Conservation (phyloP, 2,888 invertebrate species). For the Ormyrus rosae region DNA sequence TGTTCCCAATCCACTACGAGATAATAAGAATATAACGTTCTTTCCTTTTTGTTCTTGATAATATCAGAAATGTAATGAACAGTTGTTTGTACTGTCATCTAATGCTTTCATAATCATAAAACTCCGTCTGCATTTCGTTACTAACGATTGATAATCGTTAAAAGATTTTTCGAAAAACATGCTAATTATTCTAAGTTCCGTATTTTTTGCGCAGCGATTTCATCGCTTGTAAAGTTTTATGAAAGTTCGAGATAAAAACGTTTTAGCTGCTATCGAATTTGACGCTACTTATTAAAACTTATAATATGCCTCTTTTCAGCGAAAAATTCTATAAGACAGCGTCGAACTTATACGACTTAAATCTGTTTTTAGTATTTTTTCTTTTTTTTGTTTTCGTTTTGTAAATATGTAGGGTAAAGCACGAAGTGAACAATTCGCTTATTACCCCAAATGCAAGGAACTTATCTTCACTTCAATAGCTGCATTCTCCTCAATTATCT, state of each 20-base stretch:
- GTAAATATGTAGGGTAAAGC: slow-evolving; percentile 33
- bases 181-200: neutral
- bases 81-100: slow-evolving; percentile 24
- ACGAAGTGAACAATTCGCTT: slow-evolving; percentile 21
- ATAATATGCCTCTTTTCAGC: slow-evolving; percentile 30
- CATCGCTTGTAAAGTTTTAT: neutral
- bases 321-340: slow-evolving; percentile 45
- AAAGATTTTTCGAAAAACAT: slow-evolving; percentile 9
- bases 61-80: slow-evolving; percentile 15
- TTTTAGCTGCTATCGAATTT: slow-evolving; percentile 32
- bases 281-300: slow-evolving; percentile 26
- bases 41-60: slow-evolving; percentile 31
- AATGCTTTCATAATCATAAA: slow-evolving; percentile 33
- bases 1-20: slow-evolving; percentile 35
- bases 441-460: slow-evolving; percentile 45
- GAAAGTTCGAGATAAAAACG: slow-evolving; percentile 20
- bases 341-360: slow-evolving; percentile 26
- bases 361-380: slow-evolving; percentile 33
- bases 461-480: slow-evolving; percentile 32
- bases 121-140: slow-evolving; percentile 8
- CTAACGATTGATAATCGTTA: slow-evolving; percentile 13
- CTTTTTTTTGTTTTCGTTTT: slow-evolving; percentile 12
- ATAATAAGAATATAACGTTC: slow-evolving; percentile 15
- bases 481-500: slow-evolving; percentile 79
- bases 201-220: slow-evolving; percentile 13